A percentile compares a stretch with the other conserved stretches of the same genome.
These are phyloP conservation scores for Poeciliopsis gracilis DNA, from an alignment of 2,797 vertebrate species.

Conservation along the genomic window DNA sequence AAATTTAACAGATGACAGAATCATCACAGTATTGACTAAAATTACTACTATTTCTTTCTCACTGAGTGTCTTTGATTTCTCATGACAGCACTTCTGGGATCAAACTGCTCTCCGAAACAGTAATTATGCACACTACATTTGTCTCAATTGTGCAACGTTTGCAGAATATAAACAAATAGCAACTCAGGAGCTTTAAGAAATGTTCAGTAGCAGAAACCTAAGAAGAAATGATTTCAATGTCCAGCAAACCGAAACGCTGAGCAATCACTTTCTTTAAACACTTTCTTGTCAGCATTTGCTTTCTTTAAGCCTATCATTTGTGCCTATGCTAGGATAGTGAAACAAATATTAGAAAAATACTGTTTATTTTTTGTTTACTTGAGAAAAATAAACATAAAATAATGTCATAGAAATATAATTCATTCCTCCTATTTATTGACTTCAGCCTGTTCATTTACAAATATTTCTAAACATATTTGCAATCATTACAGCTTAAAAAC, in stretches of 20 bases:
- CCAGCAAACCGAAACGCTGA: constrained; percentile 6
- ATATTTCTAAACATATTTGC: neutral
- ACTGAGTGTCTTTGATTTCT: constrained; percentile 1
- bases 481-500: neutral
- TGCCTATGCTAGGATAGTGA: neutral
- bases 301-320: neutral
- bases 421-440: neutral
- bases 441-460: neutral
- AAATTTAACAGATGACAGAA: neutral
- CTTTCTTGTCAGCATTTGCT: neutral
- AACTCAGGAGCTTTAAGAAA: neutral
- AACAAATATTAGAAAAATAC: neutral
- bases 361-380: neutral
- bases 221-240: neutral
- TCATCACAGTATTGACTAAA: neutral
- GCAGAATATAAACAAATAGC: constrained; percentile 1
- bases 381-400: neutral
- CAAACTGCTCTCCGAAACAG: neutral
- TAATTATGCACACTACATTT: constrained; percentile 1
- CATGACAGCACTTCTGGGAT: constrained; percentile 3
- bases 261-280: neutral
- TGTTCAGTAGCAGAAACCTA: neutral
- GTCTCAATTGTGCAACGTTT: neutral
- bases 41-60: neutral
- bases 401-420: neutral